A percentile compares a stretch with the other conserved stretches of the same genome.
These are phyloP conservation scores for Myrmecobius fasciatus DNA, from an alignment of 2,113 vertebrate genomes.

Conservation along the genomic window DNA sequence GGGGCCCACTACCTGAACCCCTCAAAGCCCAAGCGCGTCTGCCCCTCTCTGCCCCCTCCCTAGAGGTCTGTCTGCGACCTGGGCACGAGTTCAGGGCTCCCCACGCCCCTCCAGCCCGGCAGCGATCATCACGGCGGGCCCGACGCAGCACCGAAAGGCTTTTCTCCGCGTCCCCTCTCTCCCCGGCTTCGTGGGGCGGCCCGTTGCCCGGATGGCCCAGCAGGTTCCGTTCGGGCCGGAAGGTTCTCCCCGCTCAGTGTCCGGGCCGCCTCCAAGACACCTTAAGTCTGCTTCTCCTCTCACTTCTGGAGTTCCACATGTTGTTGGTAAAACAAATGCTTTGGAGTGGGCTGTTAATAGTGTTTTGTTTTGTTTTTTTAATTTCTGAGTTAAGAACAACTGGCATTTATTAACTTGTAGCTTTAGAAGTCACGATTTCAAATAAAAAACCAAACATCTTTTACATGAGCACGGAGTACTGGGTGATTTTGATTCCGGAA, in stretches of 20 bases:
- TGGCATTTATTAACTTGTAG: not conserved
- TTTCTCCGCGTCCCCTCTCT: not conserved
- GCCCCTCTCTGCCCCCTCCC: no score
- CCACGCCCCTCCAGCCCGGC: not conserved
- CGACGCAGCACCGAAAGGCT: not conserved
- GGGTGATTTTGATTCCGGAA: not conserved
- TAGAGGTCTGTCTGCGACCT: no score
- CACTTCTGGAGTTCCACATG: not conserved
- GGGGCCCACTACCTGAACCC: no score
- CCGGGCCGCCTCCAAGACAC: no score
- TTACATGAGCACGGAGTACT: not conserved
- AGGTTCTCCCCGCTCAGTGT: not conserved
- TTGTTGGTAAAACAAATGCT: no score
- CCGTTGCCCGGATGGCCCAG: not conserved
- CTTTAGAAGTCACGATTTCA: not conserved
- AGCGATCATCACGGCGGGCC: not conserved
- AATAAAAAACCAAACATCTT: not conserved
- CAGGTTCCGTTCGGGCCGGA: not conserved
- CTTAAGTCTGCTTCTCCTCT: not conserved
- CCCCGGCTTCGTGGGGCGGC: not conserved
- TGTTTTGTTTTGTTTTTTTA: not conserved
- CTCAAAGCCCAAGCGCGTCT: no score
- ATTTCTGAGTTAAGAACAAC: not conserved
- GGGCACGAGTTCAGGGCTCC: no score
- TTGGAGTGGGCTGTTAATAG: not conserved